Conservation (phyloP, 2,113 vertebrate species). For the Pluvianellus socialis region DNA sequence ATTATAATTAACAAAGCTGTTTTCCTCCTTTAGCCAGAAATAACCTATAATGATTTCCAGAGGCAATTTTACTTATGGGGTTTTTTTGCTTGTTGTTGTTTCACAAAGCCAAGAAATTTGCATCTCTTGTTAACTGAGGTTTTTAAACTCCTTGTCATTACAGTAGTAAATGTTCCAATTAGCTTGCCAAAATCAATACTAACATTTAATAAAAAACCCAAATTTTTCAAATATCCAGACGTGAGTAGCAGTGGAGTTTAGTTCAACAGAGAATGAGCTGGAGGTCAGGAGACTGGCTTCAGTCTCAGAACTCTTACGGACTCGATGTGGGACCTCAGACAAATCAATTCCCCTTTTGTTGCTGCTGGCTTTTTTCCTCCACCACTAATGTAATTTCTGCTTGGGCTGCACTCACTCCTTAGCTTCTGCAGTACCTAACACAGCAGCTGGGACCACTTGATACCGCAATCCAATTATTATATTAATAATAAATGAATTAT, state of each 20-base stretch:
- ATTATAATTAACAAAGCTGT: not conserved
- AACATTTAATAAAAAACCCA: not conserved
- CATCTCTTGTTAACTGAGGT: not conserved
- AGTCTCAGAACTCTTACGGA: not conserved
- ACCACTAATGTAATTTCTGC: not conserved
- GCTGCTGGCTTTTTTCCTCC: not conserved
- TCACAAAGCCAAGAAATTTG: not conserved
- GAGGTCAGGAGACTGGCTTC: not conserved
- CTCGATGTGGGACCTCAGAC: not conserved
- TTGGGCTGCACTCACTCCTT: not conserved
- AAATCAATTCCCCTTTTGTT: not conserved
- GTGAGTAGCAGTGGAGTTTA: not conserved
- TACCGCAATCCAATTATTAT: not conserved
- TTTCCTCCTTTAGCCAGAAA: not conserved
- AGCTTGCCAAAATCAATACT: not conserved
- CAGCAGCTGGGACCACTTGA: not conserved
- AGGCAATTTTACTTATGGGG: not conserved
- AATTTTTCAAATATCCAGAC: not conserved
- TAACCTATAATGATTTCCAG: not conserved
- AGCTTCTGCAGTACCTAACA: not conserved
- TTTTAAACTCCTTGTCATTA: not conserved
- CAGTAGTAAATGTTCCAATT: not conserved
- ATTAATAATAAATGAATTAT: constrained; percentile 2
- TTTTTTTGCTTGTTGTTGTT: not conserved
- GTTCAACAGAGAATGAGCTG: not conserved